A percentile compares a stretch with the other conserved stretches of the same genome.
phyloP scores from a whole-genome alignment of 2,888 invertebrate genomes.

The Osedax fenrisi region DNA sequence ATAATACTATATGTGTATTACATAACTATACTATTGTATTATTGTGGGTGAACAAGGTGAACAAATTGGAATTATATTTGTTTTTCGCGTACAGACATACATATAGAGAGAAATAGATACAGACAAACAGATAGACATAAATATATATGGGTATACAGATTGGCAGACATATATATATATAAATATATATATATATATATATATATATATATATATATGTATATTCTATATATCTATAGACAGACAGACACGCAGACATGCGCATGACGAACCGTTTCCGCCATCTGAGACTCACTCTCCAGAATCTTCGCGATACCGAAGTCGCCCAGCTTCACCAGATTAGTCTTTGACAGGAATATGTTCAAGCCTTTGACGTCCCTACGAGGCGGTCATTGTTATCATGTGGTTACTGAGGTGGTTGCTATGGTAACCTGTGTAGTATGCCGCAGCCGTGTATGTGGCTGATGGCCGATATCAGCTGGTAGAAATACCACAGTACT shows the following conservation, averaged over 20 bases:
- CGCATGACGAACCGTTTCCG: conserved; percentile 42
- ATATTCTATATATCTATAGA: no score
- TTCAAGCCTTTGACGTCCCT: conserved; percentile 50
- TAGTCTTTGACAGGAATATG: conserved; percentile 48
- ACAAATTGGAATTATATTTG: no score
- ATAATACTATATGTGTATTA: no score
- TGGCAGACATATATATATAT: no score
- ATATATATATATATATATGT: no score
- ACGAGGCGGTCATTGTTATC: conserved; percentile 26
- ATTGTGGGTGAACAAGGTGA: no score
- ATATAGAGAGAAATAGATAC: no score
- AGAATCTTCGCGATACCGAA: conserved; percentile 50
- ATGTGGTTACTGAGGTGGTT: background rate
- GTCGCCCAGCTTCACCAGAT: conserved; percentile 49
- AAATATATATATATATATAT: no score
- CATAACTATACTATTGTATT: no score
- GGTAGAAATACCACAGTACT: conserved; percentile 48
- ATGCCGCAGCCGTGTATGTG: conserved; percentile 48
- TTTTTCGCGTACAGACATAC: no score
- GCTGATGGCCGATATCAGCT: conserved; percentile 44
- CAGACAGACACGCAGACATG: background rate
- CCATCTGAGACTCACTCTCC: conserved; percentile 43
- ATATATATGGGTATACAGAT: no score
- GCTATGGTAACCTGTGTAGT: conserved; percentile 44
- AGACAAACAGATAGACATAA: no score